Conservation (phyloP, 2,888 invertebrate species). For the Oscheius sp. region DNA sequence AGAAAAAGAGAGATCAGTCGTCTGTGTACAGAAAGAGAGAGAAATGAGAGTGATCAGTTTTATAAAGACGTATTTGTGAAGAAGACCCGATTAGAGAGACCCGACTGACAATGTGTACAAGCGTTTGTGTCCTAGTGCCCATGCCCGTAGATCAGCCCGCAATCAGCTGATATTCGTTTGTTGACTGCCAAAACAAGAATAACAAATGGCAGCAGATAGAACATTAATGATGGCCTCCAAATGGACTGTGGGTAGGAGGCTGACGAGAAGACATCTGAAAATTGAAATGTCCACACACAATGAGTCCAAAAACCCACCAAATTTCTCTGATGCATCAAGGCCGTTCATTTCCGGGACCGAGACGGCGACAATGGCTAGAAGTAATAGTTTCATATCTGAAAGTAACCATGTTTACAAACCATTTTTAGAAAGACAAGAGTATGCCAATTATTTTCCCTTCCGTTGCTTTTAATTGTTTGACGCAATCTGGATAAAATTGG, state of each 20-base stretch:
- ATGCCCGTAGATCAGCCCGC: conserved; percentile 36
- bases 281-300: neutral
- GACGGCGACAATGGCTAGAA: too few species aligned
- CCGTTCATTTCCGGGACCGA: neutral
- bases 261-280: conserved; percentile 28
- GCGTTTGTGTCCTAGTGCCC: neutral
- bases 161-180: conserved; percentile 35
- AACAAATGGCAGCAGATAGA: conserved; percentile 34
- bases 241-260: conserved; percentile 37
- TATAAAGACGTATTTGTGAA: conserved; percentile 12
- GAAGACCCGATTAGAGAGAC: conserved; percentile 15
- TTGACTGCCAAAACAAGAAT: conserved; percentile 25
- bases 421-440: too few species aligned
- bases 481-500: too few species aligned
- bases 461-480: too few species aligned
- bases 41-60: neutral
- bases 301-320: conserved; percentile 2
- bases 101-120: conserved; percentile 7
- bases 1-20: neutral
- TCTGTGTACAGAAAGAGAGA: neutral
- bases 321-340: conserved; percentile 12
- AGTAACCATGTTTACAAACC: too few species aligned
- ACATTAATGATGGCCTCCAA: conserved; percentile 36
- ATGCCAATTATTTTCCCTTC: too few species aligned
- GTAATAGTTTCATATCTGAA: too few species aligned